phyloP scores from a whole-genome alignment of 2,888 invertebrate species.

The Listrodromus nycthemerus region DNA sequence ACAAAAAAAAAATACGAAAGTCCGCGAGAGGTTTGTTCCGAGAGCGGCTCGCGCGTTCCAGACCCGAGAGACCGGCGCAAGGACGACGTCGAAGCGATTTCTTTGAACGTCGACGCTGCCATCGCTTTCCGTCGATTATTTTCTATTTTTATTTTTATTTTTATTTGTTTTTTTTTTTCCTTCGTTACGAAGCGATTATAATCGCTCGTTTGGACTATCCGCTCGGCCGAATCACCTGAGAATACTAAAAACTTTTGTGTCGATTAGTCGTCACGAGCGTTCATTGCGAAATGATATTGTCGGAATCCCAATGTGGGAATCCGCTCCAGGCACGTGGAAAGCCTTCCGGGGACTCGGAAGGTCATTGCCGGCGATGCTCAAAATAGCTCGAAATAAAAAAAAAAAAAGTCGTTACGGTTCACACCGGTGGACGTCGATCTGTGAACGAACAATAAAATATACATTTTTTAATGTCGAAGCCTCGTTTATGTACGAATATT shows the following conservation, averaged over 20 bases:
- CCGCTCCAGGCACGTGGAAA: background rate
- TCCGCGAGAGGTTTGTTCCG: slow-evolving; percentile 32
- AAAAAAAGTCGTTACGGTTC: slow-evolving; percentile 17
- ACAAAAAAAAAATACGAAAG: slow-evolving; percentile 61
- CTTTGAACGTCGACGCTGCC: slow-evolving; percentile 37
- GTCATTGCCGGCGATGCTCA: slow-evolving; percentile 10
- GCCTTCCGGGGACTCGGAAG: slow-evolving; percentile 17
- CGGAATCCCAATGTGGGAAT: background rate
- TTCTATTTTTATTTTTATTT: background rate
- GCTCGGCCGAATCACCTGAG: background rate
- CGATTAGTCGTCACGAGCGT: slow-evolving; percentile 40
- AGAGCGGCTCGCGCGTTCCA: slow-evolving; percentile 19
- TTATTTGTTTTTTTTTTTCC: background rate
- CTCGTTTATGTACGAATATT: background rate
- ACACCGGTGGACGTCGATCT: background rate
- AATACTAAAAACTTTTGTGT: slow-evolving; percentile 16
- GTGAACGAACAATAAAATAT: background rate
- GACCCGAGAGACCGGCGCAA: slow-evolving; percentile 32
- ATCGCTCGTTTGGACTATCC: background rate
- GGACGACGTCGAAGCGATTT: slow-evolving; percentile 50
- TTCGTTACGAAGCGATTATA: background rate
- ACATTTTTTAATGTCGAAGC: background rate
- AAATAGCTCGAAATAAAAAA: slow-evolving; percentile 1
- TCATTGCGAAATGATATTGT: slow-evolving; percentile 39
- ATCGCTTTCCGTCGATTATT: slow-evolving; percentile 24